Conservation (phyloP, 2,888 invertebrate species). For the Pogonocherus hispidulus region DNA sequence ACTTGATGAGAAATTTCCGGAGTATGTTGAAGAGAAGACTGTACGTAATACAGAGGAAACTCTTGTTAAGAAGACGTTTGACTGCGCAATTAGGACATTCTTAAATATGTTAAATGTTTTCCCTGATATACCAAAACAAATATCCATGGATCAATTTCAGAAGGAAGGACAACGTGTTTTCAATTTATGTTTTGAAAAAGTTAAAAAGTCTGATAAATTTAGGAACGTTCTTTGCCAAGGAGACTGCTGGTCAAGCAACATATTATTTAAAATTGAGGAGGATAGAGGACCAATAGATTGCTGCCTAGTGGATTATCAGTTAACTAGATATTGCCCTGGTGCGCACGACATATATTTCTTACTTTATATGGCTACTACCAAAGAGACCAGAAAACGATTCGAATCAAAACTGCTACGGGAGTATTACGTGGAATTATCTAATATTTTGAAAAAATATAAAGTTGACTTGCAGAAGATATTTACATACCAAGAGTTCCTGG, state of each 20-base stretch:
- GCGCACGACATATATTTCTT: slow-evolving; percentile 73
- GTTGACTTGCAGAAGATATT: slow-evolving; percentile 46
- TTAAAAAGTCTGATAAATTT: slow-evolving; percentile 61
- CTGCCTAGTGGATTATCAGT: slow-evolving; percentile 62
- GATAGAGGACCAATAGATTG: slow-evolving; percentile 47
- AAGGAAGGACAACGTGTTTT: slow-evolving; percentile 23
- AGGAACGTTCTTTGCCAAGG: slow-evolving; percentile 64
- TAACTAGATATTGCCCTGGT: slow-evolving; percentile 73
- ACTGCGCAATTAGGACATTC: background rate
- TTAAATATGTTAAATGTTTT: slow-evolving; percentile 31
- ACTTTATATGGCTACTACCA: slow-evolving; percentile 49
- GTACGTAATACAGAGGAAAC: slow-evolving; percentile 5
- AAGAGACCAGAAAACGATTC: slow-evolving; percentile 44
- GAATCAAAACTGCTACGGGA: slow-evolving; percentile 43
- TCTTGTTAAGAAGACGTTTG: background rate
- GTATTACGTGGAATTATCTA: slow-evolving; percentile 50
- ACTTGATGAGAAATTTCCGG: slow-evolving; percentile 57
- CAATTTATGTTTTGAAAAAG: slow-evolving; percentile 16
- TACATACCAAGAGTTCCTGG: slow-evolving; percentile 50
- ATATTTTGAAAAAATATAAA: slow-evolving; percentile 43
- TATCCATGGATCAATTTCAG: slow-evolving; percentile 36
- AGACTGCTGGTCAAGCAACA: slow-evolving; percentile 61
- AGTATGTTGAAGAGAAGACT: slow-evolving; percentile 44
- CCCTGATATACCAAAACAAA: slow-evolving; percentile 30
- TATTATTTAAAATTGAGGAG: slow-evolving; percentile 55